phyloP scores from a whole-genome alignment of 1,140 invertebrate genomes.

The Danaus plexippus region DNA sequence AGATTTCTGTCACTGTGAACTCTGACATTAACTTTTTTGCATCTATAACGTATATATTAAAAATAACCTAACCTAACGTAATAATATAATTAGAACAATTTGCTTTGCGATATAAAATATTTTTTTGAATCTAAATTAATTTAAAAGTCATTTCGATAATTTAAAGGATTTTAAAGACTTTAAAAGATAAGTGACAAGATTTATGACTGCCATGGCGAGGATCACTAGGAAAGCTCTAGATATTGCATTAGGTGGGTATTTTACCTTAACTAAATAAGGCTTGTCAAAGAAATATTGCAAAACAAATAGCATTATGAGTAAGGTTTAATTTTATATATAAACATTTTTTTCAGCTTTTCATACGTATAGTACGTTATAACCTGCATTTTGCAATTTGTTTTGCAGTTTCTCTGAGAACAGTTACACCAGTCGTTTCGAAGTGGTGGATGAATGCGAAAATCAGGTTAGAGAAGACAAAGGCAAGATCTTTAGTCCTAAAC shows the following conservation, averaged over 20 bases:
- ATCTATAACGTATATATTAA: no score
- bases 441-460: slow-evolving; percentile 43
- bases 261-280: slow-evolving; percentile 3
- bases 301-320: slow-evolving; percentile 30
- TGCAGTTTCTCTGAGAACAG: slow-evolving; percentile 59
- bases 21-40: no score
- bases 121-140: no score
- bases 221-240: slow-evolving; percentile 42
- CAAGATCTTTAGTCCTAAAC: slow-evolving; percentile 43
- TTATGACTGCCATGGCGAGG: slow-evolving; percentile 33
- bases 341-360: no score
- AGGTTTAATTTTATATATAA: background rate
- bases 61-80: no score
- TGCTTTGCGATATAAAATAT: no score
- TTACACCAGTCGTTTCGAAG: slow-evolving; percentile 37
- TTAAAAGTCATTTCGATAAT: no score
- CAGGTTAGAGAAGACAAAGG: slow-evolving; percentile 28
- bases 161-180: background rate
- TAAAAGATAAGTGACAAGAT: slow-evolving; percentile 2
- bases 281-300: slow-evolving; percentile 39
- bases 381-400: slow-evolving; percentile 23
- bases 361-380: no score
- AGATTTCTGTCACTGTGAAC: no score
- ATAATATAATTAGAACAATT: no score
- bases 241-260: slow-evolving; percentile 38